Percentiles rank a stretch among this genome's conserved stretches.
Conservation (phyloP, 2,888 invertebrate species). For the Hoplodrina blanda region DNA sequence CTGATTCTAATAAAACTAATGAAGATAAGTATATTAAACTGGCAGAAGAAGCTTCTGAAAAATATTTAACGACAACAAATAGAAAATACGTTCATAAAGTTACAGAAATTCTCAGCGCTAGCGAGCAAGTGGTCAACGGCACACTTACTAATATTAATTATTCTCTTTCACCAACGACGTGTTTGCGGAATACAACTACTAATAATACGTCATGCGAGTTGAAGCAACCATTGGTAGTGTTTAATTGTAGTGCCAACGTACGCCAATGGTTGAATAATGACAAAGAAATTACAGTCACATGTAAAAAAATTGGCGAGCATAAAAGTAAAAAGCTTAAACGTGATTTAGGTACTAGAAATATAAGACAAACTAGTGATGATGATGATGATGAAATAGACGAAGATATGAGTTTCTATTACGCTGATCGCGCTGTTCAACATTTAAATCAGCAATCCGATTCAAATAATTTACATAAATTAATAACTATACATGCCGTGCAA, state of each 20-base stretch:
- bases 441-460: constrained; percentile 72
- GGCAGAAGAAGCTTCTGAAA: constrained; percentile 54
- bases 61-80: constrained; percentile 62
- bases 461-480: constrained; percentile 79
- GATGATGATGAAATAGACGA: constrained; percentile 79
- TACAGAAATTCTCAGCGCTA: constrained; percentile 79
- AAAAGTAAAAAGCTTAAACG: constrained; percentile 35
- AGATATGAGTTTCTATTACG: constrained; percentile 78
- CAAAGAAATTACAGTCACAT: constrained; percentile 54
- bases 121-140: constrained; percentile 89
- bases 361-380: constrained; percentile 66
- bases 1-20: constrained; percentile 1
- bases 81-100: constrained; percentile 73
- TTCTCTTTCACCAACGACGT: constrained; percentile 67
- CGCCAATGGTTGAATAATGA: constrained; percentile 11
- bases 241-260: constrained; percentile 62
- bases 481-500: constrained; percentile 76
- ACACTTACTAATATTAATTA: constrained; percentile 76
- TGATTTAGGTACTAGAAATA: constrained; percentile 50
- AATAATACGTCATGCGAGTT: constrained; percentile 61
- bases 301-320: constrained; percentile 32
- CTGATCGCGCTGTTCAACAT: constrained; percentile 75
- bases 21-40: constrained; percentile 24
- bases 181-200: constrained; percentile 55
- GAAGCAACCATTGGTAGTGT: constrained; percentile 54